These are phyloP conservation scores for Leptinotarsa texana DNA, from an alignment of 1,140 invertebrate species.

Conservation along the genomic window DNA sequence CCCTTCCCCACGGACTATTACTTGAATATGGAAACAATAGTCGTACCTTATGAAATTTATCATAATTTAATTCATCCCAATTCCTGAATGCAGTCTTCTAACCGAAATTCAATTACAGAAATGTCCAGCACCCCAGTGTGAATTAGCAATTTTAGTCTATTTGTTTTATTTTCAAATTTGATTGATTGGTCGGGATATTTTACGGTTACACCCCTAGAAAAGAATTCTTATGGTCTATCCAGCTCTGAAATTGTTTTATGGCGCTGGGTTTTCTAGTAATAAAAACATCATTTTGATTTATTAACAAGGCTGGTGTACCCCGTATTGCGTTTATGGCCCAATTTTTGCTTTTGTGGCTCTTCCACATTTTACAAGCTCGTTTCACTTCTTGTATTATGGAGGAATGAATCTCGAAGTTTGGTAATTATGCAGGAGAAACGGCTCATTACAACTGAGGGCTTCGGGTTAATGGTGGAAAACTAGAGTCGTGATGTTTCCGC, in stretches of 20 bases:
- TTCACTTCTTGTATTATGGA: background rate
- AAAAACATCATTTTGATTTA: constrained; percentile 31
- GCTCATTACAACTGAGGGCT: constrained; percentile 7
- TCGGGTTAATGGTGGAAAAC: constrained; percentile 8
- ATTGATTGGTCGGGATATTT: constrained; percentile 10
- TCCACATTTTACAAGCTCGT: constrained; percentile 18
- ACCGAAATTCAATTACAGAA: constrained; percentile 15
- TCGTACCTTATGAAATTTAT: constrained; percentile 11
- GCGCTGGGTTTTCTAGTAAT: constrained; percentile 23
- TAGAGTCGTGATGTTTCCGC: background rate
- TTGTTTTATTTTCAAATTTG: constrained; percentile 10
- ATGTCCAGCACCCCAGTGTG: background rate
- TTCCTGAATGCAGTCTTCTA: background rate
- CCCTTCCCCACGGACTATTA: background rate
- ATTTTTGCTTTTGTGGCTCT: constrained; percentile 27
- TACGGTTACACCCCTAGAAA: constrained; percentile 9
- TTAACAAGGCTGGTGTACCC: constrained; percentile 17
- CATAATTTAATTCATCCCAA: constrained; percentile 4
- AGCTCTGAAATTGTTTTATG: constrained; percentile 26
- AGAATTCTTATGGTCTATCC: constrained; percentile 4
- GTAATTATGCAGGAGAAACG: constrained; percentile 13
- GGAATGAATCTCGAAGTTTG: constrained; percentile 10
- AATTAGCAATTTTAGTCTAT: constrained; percentile 21
- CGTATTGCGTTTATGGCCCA: constrained; percentile 27
- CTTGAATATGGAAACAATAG: background rate